phyloP scores from a whole-genome alignment of 2,888 invertebrate species.

The Microplitis manilae region DNA sequence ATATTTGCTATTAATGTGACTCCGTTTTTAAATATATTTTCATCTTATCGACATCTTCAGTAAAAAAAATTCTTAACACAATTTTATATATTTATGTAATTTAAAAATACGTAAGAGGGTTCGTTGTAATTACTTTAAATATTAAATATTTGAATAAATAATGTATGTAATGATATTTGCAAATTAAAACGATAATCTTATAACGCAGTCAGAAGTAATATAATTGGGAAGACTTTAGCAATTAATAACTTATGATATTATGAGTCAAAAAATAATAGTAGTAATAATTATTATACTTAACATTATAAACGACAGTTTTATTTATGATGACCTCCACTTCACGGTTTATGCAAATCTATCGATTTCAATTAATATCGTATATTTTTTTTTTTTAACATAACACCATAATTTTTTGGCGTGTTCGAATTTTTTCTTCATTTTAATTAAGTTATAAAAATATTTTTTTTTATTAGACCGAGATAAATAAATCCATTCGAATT shows the following conservation, averaged over 20 bases:
- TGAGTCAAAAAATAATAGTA: neutral
- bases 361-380: conserved; percentile 27
- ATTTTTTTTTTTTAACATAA: neutral
- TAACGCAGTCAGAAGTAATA: conserved; percentile 19
- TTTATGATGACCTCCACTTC: conserved; percentile 23
- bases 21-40: too few species aligned
- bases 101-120: neutral
- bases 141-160: neutral
- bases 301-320: conserved; percentile 25
- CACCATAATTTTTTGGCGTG: conserved; percentile 40
- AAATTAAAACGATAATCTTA: conserved; percentile 8
- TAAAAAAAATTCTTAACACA: too few species aligned
- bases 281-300: conserved; percentile 14
- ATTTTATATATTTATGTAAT: conserved; percentile 14
- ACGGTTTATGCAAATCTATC: neutral
- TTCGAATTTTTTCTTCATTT: conserved; percentile 13
- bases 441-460: conserved; percentile 53
- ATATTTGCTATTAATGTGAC: conserved; percentile 51
- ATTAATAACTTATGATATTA: conserved; percentile 5
- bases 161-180: neutral
- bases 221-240: conserved; percentile 33
- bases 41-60: too few species aligned
- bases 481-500: conserved; percentile 37
- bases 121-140: conserved; percentile 9
- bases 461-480: conserved; percentile 51